Percentiles rank a stretch among this genome's conserved stretches.
Evolutionary conservation across 2,888 invertebrate genomes (phyloP).

Genomic region (Trichopria drosophilae): DNA sequence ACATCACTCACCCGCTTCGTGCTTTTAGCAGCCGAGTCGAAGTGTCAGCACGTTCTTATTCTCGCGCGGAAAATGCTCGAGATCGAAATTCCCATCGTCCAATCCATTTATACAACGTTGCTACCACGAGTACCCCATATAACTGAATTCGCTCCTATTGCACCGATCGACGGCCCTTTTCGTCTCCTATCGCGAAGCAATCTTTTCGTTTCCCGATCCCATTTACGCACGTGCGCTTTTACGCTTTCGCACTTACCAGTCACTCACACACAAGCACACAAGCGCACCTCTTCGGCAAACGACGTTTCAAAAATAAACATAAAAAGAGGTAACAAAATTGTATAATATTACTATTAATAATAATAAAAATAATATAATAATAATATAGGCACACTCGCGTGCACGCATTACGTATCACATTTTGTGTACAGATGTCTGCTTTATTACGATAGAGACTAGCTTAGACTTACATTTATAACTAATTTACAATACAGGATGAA

Average conservation of each 20-base stretch:
- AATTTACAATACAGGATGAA: no score
- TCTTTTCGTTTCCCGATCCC: no score
- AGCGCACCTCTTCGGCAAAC: constrained; percentile 1
- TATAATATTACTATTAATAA: constrained; percentile 31
- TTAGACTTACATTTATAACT: constrained; percentile 43
- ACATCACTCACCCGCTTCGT: constrained; percentile 5
- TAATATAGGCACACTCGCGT: constrained; percentile 26
- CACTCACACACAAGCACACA: constrained; percentile 5
- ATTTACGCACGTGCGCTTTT: no score
- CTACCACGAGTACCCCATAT: no score
- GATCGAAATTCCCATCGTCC: constrained; percentile 18
- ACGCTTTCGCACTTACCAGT: constrained; percentile 7
- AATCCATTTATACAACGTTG: no score
- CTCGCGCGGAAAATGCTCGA: constrained; percentile 9
- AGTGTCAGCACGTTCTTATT: constrained; percentile 6
- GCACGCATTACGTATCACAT: constrained; percentile 51
- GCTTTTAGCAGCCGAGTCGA: not conserved
- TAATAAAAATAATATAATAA: constrained; percentile 30
- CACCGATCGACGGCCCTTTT: constrained; percentile 10
- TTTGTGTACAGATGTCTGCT: constrained; percentile 48
- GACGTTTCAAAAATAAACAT: constrained; percentile 37
- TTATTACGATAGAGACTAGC: constrained; percentile 49
- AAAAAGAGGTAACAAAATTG: constrained; percentile 40
- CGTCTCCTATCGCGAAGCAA: not conserved
- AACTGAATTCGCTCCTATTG: constrained; percentile 17